Evolutionary conservation across 2,113 vertebrate species (phyloP), one percentile per base, ranked within the genome.

Genomic region (Rhynchomys soricoides): DNA sequence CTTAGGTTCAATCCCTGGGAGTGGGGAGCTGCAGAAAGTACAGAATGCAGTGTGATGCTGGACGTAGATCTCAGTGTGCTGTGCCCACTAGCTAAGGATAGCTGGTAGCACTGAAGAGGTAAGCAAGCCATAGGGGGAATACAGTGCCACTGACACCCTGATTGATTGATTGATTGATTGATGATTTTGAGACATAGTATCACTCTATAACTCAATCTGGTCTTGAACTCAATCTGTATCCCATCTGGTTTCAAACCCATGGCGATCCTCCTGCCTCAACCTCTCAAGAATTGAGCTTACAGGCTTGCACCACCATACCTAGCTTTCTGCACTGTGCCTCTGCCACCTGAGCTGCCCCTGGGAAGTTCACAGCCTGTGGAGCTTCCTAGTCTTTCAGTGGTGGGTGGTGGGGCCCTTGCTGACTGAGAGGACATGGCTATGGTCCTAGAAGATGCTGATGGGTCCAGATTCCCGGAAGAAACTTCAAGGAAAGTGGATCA

Each of bases 21-120:
- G 15, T 59, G 29, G 64, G 64, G 31, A 34, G 29, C 64, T 66
- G 64, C 64, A 66, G 29, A 12, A 29, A 21, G 40, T 4, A 55
- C 77, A 22, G 21, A 40, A 40, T n/a, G 8, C 70, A 71, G 19
- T 40, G 70, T 52, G 75, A 31, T 55, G 9, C 10, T 12, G 17
- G 77, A 37, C 13, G 31, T 48, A 52, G 5, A 40, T 45, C 29
- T 0, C 0, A 26, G 21, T 48, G 71, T n/a, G 57, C 29, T 1
- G 26, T 17, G 31, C 37, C 55, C 79, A 86, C 45, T 45, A 43
- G 17, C 70, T 45, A 52, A 78, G 50, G 43, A 17, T 3, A 26
- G 50, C 40, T 15, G 2, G n/a, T 22, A 68, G 68, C 62, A 22
- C 29, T 31, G 45, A 55, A 87, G 68, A 48, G 31, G 12, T 57